Base-by-base conservation (phyloP, 2,888 invertebrate species). In the Seladonia tumulorum region DNA sequence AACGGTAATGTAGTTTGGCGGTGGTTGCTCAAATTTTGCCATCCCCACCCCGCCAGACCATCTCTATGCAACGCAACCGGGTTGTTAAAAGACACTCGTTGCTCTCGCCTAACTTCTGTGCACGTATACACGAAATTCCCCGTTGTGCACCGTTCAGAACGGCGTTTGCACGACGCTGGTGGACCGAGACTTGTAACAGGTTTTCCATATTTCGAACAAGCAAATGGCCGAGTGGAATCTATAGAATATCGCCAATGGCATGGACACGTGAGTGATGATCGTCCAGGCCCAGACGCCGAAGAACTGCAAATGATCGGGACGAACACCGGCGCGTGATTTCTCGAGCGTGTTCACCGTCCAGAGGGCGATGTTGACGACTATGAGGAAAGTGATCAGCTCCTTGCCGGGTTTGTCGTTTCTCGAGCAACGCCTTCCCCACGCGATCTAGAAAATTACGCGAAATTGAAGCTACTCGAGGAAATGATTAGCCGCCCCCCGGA, bases 271-370 rank as follows among this genome's bases (percentile, higher is more conserved):
- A 0, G 98, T 98, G 91, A 98, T 98, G 90, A 98, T 98, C 0
- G 98, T 98, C 98, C 98, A 98, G 4, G 98, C 98, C 98, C 98
- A 98, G 1, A 97, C 96, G 0, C 98, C 98, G 93, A 97, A 98
- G 95, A 98, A 98, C 76, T 97, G 95, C 93, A 98, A 95, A 93
- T 98, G 98, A 22, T 98, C 97, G 14, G 98, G 97, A 76, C 98
- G 96, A 87, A 98, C 98, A 87, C 98, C 97, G 0, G 98, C 97
- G 5, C 98, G 96, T 89, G 97, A 97, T 95, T 98, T 97, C 93
- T 98, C 98, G 77, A 98, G 95, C 0, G 98, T 97, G 93, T 98
- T 98, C 73, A 98, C 97, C 49, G 97, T 97, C 98, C 98, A 98
- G 96, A 98, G 97, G 29, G 98, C 98, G 95, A 98, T 97, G 93